Base-by-base conservation (phyloP, 2,797 vertebrate genomes). In the Semotilus atromaculatus region DNA sequence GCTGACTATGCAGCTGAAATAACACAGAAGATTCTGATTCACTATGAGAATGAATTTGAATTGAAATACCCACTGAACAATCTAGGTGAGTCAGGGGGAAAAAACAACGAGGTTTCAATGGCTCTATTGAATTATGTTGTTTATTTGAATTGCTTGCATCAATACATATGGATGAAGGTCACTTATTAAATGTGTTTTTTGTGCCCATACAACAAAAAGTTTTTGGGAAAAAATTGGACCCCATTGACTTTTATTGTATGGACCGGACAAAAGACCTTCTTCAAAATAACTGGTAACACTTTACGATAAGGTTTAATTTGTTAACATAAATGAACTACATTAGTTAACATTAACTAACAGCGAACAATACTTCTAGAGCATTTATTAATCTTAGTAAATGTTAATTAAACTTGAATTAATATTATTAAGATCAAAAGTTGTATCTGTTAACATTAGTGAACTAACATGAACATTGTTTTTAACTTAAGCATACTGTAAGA, bases 61-160 rank as follows among this genome's bases (percentile, higher is more conserved):
- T 85, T 92, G 0, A 0, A 10, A 0, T 95, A 93, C 72, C 11
- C 29, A 13, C 62, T 89, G 71, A 2, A 1, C 0, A 92, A 93
- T 62, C 86, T 96, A 1, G 91, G 96, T 96, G 88, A 88, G 91
- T 45, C 14, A 19, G 14, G 8, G 5, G 45, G 73, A 43, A 81
- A 38, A 3, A 21, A 40, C 11, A 16, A 26, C 1, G 11, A 62
- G 60, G 60, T 62, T 29, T 26, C 1, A 60, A 60, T 62, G 11
- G 58, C 60, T 29, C 60, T 62, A 16, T 62, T 62, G 26, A 29
- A 62, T 16, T 62, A 31, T 58, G 21, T 58, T 7, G 0, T n/a
- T 38, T 36, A 13, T 26, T 70, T 55, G 0, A 29, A 70, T 3
- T 26, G 19, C 36, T 55, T 68, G 73, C 23, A 26, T 76, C 4